Evolutionary conservation across 64 coral and sea anemone genomes (phyloP).

Genomic region (Exaiptasia diaphana): DNA sequence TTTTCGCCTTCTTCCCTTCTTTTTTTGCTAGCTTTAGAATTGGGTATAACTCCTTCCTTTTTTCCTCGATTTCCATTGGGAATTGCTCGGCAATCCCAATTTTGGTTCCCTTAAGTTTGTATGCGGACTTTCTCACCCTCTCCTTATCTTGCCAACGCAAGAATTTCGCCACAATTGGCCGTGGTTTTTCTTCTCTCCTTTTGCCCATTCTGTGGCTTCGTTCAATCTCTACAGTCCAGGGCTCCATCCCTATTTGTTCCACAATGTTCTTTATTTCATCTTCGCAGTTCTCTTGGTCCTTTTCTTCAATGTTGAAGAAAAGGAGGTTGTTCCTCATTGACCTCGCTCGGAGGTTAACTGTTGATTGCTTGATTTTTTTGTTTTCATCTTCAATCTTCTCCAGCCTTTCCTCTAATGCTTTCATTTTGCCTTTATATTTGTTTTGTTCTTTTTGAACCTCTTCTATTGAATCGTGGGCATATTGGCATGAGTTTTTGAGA

Average conservation of each 20-base stretch:
- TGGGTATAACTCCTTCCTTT: not conserved
- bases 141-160: slow-evolving; percentile 5
- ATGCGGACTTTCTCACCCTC: not conserved
- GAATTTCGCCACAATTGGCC: slow-evolving; percentile 12
- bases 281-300: not conserved
- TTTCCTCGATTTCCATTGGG: not conserved
- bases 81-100: slow-evolving; percentile 5
- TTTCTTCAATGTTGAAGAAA: not conserved
- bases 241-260: not conserved
- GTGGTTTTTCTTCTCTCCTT: not conserved
- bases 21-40: not conserved
- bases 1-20: not conserved
- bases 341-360: not conserved
- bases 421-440: not conserved
- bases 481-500: not conserved
- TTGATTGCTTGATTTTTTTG: not conserved
- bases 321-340: not conserved
- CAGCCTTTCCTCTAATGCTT: not conserved
- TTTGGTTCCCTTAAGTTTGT: slow-evolving; percentile 3
- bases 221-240: not conserved
- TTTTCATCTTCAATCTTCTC: not conserved
- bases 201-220: not conserved
- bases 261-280: not conserved
- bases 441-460: not conserved
- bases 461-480: not conserved